Base-by-base conservation (phyloP, 2,113 vertebrate species). In the Notarius quadriscutis region DNA sequence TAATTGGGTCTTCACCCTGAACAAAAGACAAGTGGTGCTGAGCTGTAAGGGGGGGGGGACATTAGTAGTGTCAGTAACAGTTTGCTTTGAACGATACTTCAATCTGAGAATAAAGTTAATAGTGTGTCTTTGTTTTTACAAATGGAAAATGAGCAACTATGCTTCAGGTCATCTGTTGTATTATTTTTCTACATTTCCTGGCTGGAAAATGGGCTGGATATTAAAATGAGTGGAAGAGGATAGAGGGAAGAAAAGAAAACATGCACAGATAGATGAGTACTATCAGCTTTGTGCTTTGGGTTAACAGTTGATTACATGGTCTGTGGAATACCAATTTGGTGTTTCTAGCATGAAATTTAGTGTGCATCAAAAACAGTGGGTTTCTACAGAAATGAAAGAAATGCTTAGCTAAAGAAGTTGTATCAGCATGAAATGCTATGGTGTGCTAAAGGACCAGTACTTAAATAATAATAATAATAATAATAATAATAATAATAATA, bases 241-340 rank as follows among this genome's bases (percentile, higher is more conserved):
- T 34, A 18, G 34, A 81, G 12, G 58, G 57, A 25, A 62, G 30
- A 60, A 25, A 58, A 22, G 7, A 62, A 81, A 81, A 25, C 79
- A 81, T 22, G 79, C 57, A 20, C 22, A 81, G 79, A 81, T 62
- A 62, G 57, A 81, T 81, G 79, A 81, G 79, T 12, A 30, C 79
- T 81, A 81, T 81, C 57, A 12, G 79, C 57, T 62, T 81, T 81
- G 79, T 41, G 79, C 57, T 81, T 79, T 55, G 51, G 75, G 75
- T 79, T 81, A 62, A 81, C 79, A 48, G 57, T 81, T 81, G 79
- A 81, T 81, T 81, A 62, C 79, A 62, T 81, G 57, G 30, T 81
- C 79, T 41, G 57, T 41, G 34, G 79, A 81, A 62, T 81, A 81
- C 18, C 79, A 81, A 62, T 81, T 81, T 81, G 27, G 15, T 60